A percentile compares a stretch with the other conserved stretches of the same genome.
phyloP scores from a whole-genome alignment of 2,797 vertebrate species.

The Diglossa cyanea region DNA sequence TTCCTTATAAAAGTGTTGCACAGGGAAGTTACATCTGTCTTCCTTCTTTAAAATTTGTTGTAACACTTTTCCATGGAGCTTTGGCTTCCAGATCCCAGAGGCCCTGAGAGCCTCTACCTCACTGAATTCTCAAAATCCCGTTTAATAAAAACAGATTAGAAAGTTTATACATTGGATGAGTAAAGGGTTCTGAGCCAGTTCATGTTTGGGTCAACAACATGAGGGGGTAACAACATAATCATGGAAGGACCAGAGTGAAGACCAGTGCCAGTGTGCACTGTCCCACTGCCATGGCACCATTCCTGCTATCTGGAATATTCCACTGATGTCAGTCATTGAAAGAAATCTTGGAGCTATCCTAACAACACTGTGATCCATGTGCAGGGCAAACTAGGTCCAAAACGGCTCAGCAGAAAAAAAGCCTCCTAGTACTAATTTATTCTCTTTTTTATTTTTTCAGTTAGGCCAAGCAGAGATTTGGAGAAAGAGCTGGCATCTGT shows the following conservation, averaged over 20 bases:
- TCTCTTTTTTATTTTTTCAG: not conserved
- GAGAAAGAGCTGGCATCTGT: not conserved
- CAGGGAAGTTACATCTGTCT: not conserved
- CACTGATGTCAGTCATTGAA: not conserved
- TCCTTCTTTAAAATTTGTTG: not conserved
- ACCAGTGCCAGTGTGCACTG: too few species aligned
- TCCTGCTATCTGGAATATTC: not conserved
- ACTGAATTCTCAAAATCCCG: not conserved
- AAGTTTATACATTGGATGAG: not conserved
- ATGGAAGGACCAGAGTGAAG: not conserved
- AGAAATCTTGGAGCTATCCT: not conserved
- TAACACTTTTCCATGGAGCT: not conserved
- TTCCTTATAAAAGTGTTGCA: not conserved
- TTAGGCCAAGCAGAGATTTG: not conserved
- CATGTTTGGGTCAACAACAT: not conserved
- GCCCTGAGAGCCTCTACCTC: not conserved
- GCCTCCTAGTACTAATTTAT: not conserved
- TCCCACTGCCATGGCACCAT: not conserved
- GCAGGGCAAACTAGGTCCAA: not conserved
- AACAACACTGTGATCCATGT: not conserved
- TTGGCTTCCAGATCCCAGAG: not conserved
- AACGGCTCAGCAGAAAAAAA: not conserved
- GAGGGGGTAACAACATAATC: not conserved
- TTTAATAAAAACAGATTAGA: not conserved
- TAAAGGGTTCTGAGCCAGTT: not conserved